phyloP scores from a whole-genome alignment of 2,888 invertebrate genomes.

The Apotomis capreana region DNA sequence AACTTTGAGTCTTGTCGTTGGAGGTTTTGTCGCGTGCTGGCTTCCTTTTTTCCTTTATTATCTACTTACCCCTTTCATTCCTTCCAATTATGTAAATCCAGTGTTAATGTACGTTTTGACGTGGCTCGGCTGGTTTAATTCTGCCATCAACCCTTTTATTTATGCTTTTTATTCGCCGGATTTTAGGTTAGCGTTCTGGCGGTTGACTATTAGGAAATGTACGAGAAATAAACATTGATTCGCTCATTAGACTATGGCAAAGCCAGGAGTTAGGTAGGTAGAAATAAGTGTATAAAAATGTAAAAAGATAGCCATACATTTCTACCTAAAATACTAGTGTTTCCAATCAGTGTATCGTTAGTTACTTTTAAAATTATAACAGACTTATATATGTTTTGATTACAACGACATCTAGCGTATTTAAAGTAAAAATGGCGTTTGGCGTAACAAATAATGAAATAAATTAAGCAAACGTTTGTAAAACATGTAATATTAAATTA shows the following conservation, averaged over 20 bases:
- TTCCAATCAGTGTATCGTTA: not conserved
- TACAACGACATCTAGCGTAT: slow-evolving; percentile 16
- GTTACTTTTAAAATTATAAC: not conserved
- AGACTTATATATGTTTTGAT: not conserved
- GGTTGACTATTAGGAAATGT: slow-evolving; percentile 89
- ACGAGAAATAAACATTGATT: slow-evolving; percentile 69
- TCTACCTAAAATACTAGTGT: not conserved
- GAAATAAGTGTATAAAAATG: not conserved
- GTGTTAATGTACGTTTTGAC: slow-evolving; percentile 89
- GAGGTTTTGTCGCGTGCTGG: slow-evolving; percentile 95
- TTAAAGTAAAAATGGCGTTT: not conserved
- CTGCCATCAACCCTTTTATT: slow-evolving; percentile 95
- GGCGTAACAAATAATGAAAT: too few species aligned
- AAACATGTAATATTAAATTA: too few species aligned
- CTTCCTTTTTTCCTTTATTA: slow-evolving; percentile 94
- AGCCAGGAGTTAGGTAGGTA: not conserved
- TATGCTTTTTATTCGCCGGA: slow-evolving; percentile 95
- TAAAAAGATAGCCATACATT: not conserved
- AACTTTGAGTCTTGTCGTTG: slow-evolving; percentile 93
- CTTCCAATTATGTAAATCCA: slow-evolving; percentile 83
- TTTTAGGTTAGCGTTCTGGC: slow-evolving; percentile 93
- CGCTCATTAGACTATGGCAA: not conserved
- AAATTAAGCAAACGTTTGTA: too few species aligned
- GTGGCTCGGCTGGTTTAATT: slow-evolving; percentile 96
- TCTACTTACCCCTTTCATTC: slow-evolving; percentile 90